Conservation (phyloP, 2,797 vertebrate genomes). For the Sebastes vulpes region DNA sequence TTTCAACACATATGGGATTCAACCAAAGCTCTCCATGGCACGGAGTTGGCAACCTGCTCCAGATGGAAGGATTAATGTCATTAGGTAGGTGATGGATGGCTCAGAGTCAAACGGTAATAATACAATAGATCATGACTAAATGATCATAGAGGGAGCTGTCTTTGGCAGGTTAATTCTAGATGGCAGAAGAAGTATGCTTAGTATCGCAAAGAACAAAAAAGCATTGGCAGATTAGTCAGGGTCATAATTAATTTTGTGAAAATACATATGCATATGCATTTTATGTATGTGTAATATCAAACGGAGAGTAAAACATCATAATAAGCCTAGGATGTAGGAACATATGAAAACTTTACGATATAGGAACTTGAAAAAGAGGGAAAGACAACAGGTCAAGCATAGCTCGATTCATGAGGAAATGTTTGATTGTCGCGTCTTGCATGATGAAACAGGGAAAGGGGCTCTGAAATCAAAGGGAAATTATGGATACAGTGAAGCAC, state of each 20-base stretch:
- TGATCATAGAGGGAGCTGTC: constrained; percentile 39
- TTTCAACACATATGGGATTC: constrained; percentile 37
- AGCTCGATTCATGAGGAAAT: constrained; percentile 24
- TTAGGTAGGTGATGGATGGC: constrained; percentile 63
- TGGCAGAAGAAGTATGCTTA: not conserved
- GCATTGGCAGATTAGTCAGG: not conserved
- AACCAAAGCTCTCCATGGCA: constrained; percentile 28
- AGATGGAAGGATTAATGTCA: constrained; percentile 66
- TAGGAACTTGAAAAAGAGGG: not conserved
- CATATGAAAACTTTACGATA: not conserved
- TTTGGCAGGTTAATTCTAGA: constrained; percentile 28
- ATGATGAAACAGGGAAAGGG: constrained; percentile 38
- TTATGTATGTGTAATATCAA: not conserved
- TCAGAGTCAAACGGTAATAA: constrained; percentile 53
- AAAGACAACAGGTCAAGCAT: constrained; percentile 21
- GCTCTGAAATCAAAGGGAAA: constrained; percentile 69
- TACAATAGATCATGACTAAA: constrained; percentile 66
- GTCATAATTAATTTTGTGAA: not conserved
- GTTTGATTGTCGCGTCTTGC: constrained; percentile 32
- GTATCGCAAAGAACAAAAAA: not conserved
- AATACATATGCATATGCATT: not conserved
- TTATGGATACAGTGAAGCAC: constrained; percentile 61
- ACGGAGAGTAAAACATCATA: not conserved
- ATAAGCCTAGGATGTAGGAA: not conserved
- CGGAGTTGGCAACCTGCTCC: constrained; percentile 33